phyloP scores from a whole-genome alignment of 2,888 invertebrate species.

The Drosophila pseudotakahashii region DNA sequence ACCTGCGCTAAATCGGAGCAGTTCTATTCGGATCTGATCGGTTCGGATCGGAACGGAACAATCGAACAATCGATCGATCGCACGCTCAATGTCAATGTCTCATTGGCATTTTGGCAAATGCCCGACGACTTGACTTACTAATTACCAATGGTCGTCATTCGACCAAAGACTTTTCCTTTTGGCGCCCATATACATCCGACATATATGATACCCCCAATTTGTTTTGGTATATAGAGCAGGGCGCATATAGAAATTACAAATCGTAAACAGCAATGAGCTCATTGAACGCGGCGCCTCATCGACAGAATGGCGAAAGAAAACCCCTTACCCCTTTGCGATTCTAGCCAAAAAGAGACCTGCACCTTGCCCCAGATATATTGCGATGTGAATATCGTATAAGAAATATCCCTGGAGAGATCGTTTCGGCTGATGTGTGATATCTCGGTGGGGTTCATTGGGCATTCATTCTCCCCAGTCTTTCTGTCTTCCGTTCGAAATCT shows the following conservation, averaged over 20 bases:
- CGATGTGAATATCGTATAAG: slow-evolving; percentile 13
- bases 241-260: slow-evolving; percentile 31
- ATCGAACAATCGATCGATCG: slow-evolving; percentile 14
- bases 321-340: slow-evolving; percentile 7
- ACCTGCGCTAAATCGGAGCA: slow-evolving; percentile 50
- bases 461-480: slow-evolving; percentile 9
- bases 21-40: slow-evolving; percentile 14
- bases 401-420: slow-evolving; percentile 39
- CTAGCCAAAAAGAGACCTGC: slow-evolving; percentile 25
- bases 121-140: slow-evolving; percentile 65
- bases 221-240: slow-evolving; percentile 36
- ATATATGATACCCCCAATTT: slow-evolving; percentile 24
- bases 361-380: slow-evolving; percentile 57
- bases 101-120: slow-evolving; percentile 79
- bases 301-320: background rate
- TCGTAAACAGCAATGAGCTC: slow-evolving; percentile 70
- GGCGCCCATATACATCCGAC: slow-evolving; percentile 17
- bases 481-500: slow-evolving; percentile 64
- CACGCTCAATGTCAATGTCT: slow-evolving; percentile 76
- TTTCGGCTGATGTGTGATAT: slow-evolving; percentile 30
- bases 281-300: slow-evolving; percentile 50
- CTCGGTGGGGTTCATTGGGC: slow-evolving; percentile 44
- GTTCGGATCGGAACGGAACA: slow-evolving; percentile 31
- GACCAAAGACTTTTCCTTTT: slow-evolving; percentile 49
- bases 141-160: slow-evolving; percentile 52